Evolutionary conservation across 2,888 invertebrate genomes (phyloP).

Genomic region (Anthophora plumipes): DNA sequence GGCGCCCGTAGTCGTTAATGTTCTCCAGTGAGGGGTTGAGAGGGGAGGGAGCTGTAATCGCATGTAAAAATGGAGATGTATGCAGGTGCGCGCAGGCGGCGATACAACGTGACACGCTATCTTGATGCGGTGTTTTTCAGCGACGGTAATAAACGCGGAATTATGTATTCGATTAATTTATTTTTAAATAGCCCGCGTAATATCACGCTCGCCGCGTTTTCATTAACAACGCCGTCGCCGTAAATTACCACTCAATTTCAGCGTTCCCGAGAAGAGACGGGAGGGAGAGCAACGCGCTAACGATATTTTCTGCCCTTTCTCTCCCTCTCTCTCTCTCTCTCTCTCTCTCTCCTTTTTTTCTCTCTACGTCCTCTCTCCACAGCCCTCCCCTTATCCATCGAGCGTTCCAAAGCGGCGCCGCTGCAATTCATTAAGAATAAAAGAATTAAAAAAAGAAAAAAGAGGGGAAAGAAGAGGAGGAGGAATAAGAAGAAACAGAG

Average conservation of each 20-base stretch:
- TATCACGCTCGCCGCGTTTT: constrained; percentile 52
- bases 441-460: neutral
- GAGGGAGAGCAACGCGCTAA: neutral
- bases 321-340: neutral
- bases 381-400: neutral
- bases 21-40: neutral
- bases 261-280: constrained; percentile 1
- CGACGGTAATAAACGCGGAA: constrained; percentile 46
- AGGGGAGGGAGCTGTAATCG: constrained; percentile 33
- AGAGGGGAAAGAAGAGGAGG: neutral
- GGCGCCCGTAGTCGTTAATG: constrained; percentile 15
- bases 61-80: constrained; percentile 46
- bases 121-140: constrained; percentile 39
- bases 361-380: neutral
- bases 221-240: constrained; percentile 50
- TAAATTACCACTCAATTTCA: constrained; percentile 57
- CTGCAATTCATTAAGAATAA: constrained; percentile 27
- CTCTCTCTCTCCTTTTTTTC: neutral
- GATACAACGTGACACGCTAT: constrained; percentile 36
- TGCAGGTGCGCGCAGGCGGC: constrained; percentile 8
- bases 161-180: constrained; percentile 58
- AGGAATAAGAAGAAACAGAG: neutral
- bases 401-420: constrained; percentile 18
- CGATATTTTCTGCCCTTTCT: constrained; percentile 17
- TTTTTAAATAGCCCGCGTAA: constrained; percentile 54